phyloP scores from a whole-genome alignment of 2,888 invertebrate species.

The Athalia circularis region DNA sequence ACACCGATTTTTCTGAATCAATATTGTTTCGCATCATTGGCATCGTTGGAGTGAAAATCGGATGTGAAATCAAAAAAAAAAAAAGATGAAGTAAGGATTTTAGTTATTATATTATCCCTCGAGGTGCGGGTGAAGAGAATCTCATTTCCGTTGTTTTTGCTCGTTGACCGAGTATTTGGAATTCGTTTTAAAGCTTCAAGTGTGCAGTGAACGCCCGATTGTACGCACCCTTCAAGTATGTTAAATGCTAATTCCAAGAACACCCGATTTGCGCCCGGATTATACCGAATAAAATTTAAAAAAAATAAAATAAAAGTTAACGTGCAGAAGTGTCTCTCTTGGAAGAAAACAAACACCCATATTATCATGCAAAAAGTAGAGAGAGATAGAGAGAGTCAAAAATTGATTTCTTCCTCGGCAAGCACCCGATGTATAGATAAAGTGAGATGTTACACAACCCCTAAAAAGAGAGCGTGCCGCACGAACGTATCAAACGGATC shows the following conservation, averaged over 20 bases:
- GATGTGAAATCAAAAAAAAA: neutral
- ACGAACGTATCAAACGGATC: slow-evolving; percentile 28
- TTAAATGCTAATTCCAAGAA: slow-evolving; percentile 26
- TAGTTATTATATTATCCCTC: neutral
- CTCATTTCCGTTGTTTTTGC: slow-evolving; percentile 8
- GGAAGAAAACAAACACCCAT: neutral
- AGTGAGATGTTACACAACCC: too few species aligned
- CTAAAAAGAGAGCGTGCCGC: neutral
- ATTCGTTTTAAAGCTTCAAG: slow-evolving; percentile 2
- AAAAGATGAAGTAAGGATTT: neutral
- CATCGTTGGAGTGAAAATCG: neutral
- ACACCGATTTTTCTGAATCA: too few species aligned
- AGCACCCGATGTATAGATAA: too few species aligned
- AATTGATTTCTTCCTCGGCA: neutral
- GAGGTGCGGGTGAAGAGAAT: neutral
- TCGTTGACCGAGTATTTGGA: neutral
- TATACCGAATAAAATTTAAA: too few species aligned
- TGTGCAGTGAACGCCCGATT: slow-evolving; percentile 1
- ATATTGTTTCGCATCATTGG: neutral
- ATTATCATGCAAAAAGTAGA: slow-evolving; percentile 16
- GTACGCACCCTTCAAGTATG: slow-evolving; percentile 9
- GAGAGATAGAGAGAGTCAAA: neutral
- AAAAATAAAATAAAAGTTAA: too few species aligned
- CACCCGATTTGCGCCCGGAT: too few species aligned
- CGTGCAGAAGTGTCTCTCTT: too few species aligned